Evolutionary conservation across 2,113 vertebrate species (phyloP).

Genomic region (Aramus guarauna): DNA sequence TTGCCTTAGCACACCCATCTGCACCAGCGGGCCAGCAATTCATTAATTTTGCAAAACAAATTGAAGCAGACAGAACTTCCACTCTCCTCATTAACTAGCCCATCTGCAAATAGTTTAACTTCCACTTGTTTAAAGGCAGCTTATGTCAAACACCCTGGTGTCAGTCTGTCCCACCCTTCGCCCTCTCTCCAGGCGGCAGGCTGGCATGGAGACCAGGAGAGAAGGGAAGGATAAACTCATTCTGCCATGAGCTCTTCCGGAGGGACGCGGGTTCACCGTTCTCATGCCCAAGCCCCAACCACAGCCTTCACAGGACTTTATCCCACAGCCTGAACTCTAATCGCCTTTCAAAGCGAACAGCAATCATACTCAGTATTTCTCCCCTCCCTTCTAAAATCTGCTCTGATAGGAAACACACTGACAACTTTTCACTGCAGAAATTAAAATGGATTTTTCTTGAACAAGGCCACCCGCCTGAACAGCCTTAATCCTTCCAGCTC

Average conservation of each 20-base stretch:
- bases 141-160: background rate
- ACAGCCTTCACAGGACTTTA: background rate
- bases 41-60: constrained; percentile 42
- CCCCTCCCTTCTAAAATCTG: constrained; percentile 8
- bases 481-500: constrained; percentile 46
- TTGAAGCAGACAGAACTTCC: background rate
- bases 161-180: background rate
- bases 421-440: constrained; percentile 58
- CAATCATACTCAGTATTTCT: background rate
- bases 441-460: constrained; percentile 43
- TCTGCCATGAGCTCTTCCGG: background rate
- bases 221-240: background rate
- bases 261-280: background rate
- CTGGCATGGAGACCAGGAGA: background rate
- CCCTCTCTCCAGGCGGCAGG: background rate
- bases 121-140: background rate
- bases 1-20: background rate
- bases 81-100: background rate
- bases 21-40: background rate
- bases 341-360: background rate
- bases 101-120: background rate
- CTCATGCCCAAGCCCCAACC: background rate
- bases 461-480: constrained; percentile 7
- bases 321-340: background rate
- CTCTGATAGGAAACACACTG: background rate